phyloP scores from a whole-genome alignment of 2,113 vertebrate genomes.

The Misgurnus anguillicaudatus region DNA sequence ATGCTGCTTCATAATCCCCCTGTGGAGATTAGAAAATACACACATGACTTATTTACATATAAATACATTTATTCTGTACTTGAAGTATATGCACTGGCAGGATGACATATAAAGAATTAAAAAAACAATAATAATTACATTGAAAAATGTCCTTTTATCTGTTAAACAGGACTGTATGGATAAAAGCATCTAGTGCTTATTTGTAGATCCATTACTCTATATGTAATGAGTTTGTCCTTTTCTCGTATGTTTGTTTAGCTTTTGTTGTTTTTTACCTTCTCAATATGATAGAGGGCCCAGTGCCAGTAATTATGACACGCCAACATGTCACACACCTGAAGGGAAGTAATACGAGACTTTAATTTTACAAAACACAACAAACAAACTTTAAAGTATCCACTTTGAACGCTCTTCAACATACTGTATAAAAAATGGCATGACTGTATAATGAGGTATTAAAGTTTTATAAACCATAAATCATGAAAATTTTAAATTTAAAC shows the following conservation, averaged over 20 bases:
- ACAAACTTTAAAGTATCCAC: too few species aligned
- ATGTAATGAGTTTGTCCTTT: too few species aligned
- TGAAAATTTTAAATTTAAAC: too few species aligned
- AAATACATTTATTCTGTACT: neutral
- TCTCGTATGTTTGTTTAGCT: too few species aligned
- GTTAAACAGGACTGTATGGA: neutral
- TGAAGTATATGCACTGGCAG: neutral
- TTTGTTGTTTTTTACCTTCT: slow-evolving; percentile 80
- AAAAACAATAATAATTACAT: too few species aligned
- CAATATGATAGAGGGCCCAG: slow-evolving; percentile 90
- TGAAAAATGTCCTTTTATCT: neutral
- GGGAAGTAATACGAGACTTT: slow-evolving; percentile 36
- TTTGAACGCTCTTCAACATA: neutral
- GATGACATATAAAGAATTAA: too few species aligned
- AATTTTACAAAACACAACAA: neutral
- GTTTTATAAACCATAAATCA: too few species aligned
- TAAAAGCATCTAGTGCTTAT: neutral
- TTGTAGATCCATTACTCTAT: neutral
- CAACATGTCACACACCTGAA: slow-evolving; percentile 83
- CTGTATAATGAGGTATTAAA: too few species aligned
- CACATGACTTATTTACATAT: slow-evolving; percentile 28
- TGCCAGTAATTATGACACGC: slow-evolving; percentile 97
- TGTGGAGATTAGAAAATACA: slow-evolving; percentile 62
- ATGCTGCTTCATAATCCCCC: slow-evolving; percentile 88
- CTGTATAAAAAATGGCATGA: too few species aligned